phyloP scores from a whole-genome alignment of 2,113 vertebrate species.

The Ranitomeya imitator region DNA sequence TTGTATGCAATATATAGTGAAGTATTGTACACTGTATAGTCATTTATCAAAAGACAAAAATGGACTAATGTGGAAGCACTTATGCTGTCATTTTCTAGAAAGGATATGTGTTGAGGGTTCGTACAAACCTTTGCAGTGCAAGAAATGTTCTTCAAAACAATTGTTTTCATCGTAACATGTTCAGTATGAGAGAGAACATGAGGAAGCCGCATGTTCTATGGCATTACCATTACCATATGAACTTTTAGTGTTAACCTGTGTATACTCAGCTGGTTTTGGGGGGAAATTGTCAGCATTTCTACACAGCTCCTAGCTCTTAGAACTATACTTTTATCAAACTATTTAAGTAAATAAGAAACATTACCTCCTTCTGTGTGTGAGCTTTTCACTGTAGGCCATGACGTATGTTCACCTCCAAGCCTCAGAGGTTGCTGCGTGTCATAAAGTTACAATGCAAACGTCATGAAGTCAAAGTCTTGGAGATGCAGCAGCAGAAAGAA shows the following conservation, averaged over 20 bases:
- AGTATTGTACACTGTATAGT: slow-evolving; percentile 7
- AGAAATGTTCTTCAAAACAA: slow-evolving; percentile 14
- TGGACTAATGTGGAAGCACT: slow-evolving; percentile 41
- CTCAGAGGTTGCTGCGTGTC: too few species aligned
- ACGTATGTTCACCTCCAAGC: too few species aligned
- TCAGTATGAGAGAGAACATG: too few species aligned
- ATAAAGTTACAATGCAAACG: too few species aligned
- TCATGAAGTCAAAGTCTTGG: too few species aligned
- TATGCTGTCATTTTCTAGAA: slow-evolving; percentile 32
- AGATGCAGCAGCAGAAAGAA: too few species aligned
- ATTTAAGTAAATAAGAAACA: neutral
- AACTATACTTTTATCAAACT: neutral
- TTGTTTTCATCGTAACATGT: slow-evolving; percentile 16
- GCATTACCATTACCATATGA: neutral
- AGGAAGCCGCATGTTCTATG: too few species aligned
- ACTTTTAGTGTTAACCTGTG: neutral
- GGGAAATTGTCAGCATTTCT: neutral
- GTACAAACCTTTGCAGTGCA: neutral
- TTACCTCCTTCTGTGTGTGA: neutral
- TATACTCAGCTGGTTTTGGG: neutral
- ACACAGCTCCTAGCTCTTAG: neutral
- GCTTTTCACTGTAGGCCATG: too few species aligned
- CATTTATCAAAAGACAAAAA: slow-evolving; percentile 37
- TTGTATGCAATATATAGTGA: neutral
- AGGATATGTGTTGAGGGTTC: slow-evolving; percentile 20